phyloP scores from a whole-genome alignment of 1,140 invertebrate species.

The Drosophila ercepeae region DNA sequence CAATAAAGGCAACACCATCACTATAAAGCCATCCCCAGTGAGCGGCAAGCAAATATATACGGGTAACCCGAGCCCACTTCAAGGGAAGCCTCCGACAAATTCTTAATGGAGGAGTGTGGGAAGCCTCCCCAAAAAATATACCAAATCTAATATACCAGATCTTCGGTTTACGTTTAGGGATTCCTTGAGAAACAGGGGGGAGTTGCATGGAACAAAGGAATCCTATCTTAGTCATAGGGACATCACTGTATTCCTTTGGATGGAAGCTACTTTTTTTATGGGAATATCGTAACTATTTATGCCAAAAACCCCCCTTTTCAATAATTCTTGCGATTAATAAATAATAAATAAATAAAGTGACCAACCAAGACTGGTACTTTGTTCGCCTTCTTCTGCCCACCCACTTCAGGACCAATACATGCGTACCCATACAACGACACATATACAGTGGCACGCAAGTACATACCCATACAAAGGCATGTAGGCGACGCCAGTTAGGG shows the following conservation, averaged over 20 bases:
- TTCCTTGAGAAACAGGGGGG: neutral
- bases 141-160: conserved; percentile 1
- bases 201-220: no score
- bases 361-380: conserved; percentile 11
- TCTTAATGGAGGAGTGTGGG: neutral
- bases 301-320: neutral
- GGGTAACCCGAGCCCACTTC: conserved; percentile 48
- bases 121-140: neutral
- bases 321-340: neutral
- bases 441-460: conserved; percentile 26
- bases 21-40: conserved; percentile 17
- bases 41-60: conserved; percentile 31
- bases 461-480: conserved; percentile 53
- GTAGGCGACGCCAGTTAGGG: conserved; percentile 73
- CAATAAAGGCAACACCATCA: conserved; percentile 26
- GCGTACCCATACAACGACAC: conserved; percentile 8
- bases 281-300: no score
- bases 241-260: neutral
- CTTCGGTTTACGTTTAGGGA: neutral
- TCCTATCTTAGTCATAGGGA: neutral
- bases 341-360: conserved; percentile 25
- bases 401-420: conserved; percentile 45
- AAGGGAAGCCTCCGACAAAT: conserved; percentile 18
- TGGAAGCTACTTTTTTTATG: no score
- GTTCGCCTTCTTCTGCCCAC: conserved; percentile 12